phyloP scores from a whole-genome alignment of 1,140 invertebrate genomes.

The Cyrtorhinus lividipennis region DNA sequence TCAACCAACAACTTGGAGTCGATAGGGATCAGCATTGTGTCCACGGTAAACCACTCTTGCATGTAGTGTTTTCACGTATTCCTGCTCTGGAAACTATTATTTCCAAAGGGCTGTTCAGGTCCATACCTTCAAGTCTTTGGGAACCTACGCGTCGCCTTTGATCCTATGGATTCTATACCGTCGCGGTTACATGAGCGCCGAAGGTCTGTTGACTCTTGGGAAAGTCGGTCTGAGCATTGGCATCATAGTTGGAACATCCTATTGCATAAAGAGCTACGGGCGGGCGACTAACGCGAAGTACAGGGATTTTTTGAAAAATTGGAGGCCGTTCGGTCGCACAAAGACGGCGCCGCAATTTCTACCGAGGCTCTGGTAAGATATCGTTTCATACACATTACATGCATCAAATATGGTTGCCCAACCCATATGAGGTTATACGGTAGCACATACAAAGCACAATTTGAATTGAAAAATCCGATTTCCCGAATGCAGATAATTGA shows the following conservation, averaged over 20 bases:
- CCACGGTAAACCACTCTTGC: constrained; percentile 36
- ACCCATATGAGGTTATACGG: not conserved
- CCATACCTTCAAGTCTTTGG: constrained; percentile 30
- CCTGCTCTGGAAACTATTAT: too few relatives aligned
- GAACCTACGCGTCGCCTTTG: constrained; percentile 60
- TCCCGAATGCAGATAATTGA: too few relatives aligned
- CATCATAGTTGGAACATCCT: constrained; percentile 45
- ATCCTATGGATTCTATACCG: constrained; percentile 55
- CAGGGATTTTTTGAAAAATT: constrained; percentile 53
- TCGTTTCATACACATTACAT: not conserved
- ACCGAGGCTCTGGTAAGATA: too few relatives aligned
- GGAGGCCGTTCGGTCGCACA: constrained; percentile 34
- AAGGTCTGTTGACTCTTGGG: constrained; percentile 40
- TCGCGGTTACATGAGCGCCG: constrained; percentile 46
- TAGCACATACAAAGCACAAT: too few relatives aligned
- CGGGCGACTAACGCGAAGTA: constrained; percentile 57
- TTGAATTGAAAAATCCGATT: too few relatives aligned
- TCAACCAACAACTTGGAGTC: constrained; percentile 44
- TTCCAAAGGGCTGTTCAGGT: too few relatives aligned
- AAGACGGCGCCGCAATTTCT: constrained; percentile 34
- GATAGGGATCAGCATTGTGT: constrained; percentile 52
- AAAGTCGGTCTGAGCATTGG: constrained; percentile 48
- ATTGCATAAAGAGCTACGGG: constrained; percentile 52
- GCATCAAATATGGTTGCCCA: not conserved
- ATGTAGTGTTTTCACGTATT: too few relatives aligned